Evolutionary conservation across 1,140 invertebrate genomes (phyloP).

Genomic region (Carposina sasakii): DNA sequence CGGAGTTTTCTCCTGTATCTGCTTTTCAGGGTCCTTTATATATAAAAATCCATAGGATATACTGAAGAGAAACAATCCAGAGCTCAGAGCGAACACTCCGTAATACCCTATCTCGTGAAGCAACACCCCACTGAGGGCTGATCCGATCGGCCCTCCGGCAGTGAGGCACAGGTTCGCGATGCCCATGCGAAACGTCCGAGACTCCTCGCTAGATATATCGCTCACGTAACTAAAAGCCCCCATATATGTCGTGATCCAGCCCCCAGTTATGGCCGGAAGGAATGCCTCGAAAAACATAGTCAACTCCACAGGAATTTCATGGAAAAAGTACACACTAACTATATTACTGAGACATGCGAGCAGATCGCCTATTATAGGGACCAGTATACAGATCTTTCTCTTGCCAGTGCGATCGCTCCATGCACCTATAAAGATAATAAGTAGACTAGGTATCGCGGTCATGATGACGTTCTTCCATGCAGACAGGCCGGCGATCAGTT

Average conservation of each 20-base stretch:
- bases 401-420: slow-evolving; percentile 79
- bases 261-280: slow-evolving; percentile 84
- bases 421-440: slow-evolving; percentile 74
- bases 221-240: slow-evolving; percentile 92
- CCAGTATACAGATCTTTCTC: slow-evolving; percentile 85
- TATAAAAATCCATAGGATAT: slow-evolving; percentile 79
- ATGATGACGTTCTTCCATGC: slow-evolving; percentile 70
- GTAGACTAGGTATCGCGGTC: slow-evolving; percentile 64
- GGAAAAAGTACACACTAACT: slow-evolving; percentile 81
- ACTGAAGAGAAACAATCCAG: slow-evolving; percentile 79
- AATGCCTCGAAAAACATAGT: slow-evolving; percentile 75
- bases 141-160: slow-evolving; percentile 83
- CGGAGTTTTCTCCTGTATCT: slow-evolving; percentile 23
- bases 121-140: slow-evolving; percentile 81
- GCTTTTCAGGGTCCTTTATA: slow-evolving; percentile 75
- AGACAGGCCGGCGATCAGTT: slow-evolving; percentile 70
- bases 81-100: slow-evolving; percentile 82
- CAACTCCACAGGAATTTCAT: slow-evolving; percentile 81
- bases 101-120: slow-evolving; percentile 83
- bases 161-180: slow-evolving; percentile 87
- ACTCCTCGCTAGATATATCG: slow-evolving; percentile 86
- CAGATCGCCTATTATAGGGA: slow-evolving; percentile 85
- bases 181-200: slow-evolving; percentile 86
- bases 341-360: slow-evolving; percentile 81
- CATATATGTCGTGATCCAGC: slow-evolving; percentile 90